phyloP scores from a whole-genome alignment of 2,888 invertebrate species.

The Sturmia bella region DNA sequence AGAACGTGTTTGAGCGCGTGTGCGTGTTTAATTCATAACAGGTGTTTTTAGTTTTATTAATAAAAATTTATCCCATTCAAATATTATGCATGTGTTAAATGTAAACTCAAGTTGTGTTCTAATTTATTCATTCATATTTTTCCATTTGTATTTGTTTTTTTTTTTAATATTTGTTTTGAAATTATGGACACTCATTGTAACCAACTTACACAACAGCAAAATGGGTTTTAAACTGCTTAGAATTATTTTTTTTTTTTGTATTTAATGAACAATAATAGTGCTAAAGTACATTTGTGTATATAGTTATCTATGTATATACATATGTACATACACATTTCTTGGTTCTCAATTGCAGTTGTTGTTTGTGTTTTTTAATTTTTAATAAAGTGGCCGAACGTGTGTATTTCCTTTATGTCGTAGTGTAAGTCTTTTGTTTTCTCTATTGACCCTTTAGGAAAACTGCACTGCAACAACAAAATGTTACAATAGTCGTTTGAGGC shows the following conservation, averaged over 20 bases:
- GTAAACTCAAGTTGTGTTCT: not conserved
- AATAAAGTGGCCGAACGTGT: conserved; percentile 1
- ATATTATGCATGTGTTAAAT: conserved; percentile 15
- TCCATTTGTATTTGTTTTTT: conserved; percentile 1
- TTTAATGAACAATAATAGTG: conserved; percentile 8
- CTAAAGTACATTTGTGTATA: conserved; percentile 1
- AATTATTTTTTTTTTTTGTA: conserved; percentile 10
- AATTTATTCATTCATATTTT: conserved; percentile 15
- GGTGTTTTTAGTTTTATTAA: conserved; percentile 41
- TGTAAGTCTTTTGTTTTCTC: conserved; percentile 7
- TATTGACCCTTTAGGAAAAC: conserved; percentile 30
- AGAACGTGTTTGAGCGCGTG: conserved; percentile 1
- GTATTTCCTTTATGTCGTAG: conserved; percentile 14
- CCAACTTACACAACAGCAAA: not conserved
- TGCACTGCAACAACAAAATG: not conserved
- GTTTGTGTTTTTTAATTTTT: conserved; percentile 2
- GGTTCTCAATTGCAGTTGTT: conserved; percentile 44
- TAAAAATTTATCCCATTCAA: conserved; percentile 39
- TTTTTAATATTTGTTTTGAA: conserved; percentile 3
- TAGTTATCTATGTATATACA: too few relatives aligned
- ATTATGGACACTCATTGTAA: conserved; percentile 29
- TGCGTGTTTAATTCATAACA: conserved; percentile 39
- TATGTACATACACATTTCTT: too few relatives aligned
- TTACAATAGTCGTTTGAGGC: too few relatives aligned
- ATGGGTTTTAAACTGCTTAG: conserved; percentile 22